A percentile compares a stretch with the other conserved stretches of the same genome.
Conservation (phyloP, 2,797 vertebrate genomes). For the Mus minutoides region DNA sequence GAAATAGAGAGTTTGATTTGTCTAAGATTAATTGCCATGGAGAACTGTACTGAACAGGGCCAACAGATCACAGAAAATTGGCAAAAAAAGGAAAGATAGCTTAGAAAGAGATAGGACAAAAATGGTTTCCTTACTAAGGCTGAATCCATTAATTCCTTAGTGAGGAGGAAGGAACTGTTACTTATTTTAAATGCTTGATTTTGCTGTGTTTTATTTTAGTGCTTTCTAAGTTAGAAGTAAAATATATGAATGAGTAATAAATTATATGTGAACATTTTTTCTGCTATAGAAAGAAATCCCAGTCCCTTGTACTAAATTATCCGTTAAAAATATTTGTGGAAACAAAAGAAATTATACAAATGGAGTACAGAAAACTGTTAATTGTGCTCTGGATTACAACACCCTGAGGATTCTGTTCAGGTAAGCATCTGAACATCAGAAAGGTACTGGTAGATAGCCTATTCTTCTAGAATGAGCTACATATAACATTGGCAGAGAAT, state of each 20-base stretch:
- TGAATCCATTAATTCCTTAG: neutral
- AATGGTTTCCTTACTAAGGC: neutral
- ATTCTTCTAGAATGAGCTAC: conserved; percentile 25
- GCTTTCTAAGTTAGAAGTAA: neutral
- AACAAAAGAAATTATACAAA: neutral
- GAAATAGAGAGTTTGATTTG: neutral
- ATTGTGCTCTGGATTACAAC: neutral
- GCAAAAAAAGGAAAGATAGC: neutral
- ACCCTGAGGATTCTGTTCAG: neutral
- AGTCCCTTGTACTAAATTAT: conserved; percentile 30
- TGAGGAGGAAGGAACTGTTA: neutral
- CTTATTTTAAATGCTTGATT: neutral
- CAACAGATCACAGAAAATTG: neutral
- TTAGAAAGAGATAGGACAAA: neutral
- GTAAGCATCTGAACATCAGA: neutral
- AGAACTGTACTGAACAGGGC: neutral
- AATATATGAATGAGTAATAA: conserved; percentile 18
- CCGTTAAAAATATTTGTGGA: neutral
- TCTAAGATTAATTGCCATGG: neutral
- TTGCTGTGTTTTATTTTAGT: conserved; percentile 1
- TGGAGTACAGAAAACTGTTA: neutral
- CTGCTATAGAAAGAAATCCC: neutral
- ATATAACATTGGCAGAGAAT: conserved; percentile 11
- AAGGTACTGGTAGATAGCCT: neutral
- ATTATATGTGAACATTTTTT: neutral